Evolutionary conservation across 2,113 vertebrate species (phyloP).

Genomic region (Corythoichthys intestinalis): DNA sequence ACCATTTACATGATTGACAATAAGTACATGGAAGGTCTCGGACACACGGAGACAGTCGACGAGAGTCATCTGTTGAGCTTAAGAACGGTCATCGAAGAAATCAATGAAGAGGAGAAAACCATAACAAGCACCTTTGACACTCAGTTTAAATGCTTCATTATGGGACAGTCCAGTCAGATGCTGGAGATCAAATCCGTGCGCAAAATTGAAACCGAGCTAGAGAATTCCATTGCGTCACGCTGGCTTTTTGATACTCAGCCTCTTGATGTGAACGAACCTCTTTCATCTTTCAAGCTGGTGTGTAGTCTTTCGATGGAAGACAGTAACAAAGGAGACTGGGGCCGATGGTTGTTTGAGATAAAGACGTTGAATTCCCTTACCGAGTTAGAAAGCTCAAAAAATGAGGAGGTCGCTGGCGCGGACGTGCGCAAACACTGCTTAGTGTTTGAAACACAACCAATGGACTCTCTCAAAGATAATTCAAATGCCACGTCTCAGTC

Average conservation of each 20-base stretch:
- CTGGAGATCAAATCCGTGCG: slow-evolving; percentile 80
- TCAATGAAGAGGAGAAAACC: slow-evolving; percentile 78
- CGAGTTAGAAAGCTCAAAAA: slow-evolving; percentile 66
- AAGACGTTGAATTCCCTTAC: slow-evolving; percentile 76
- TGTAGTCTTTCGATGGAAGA: slow-evolving; percentile 80
- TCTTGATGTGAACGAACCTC: slow-evolving; percentile 73
- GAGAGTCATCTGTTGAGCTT: slow-evolving; percentile 77
- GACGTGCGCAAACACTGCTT: slow-evolving; percentile 84
- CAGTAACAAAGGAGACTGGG: slow-evolving; percentile 69
- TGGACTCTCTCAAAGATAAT: slow-evolving; percentile 78
- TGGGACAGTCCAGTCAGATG: slow-evolving; percentile 78
- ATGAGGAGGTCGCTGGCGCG: slow-evolving; percentile 71
- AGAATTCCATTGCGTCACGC: slow-evolving; percentile 77
- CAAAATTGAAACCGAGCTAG: slow-evolving; percentile 80
- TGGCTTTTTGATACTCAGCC: slow-evolving; percentile 83
- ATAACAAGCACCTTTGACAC: slow-evolving; percentile 82
- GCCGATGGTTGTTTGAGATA: slow-evolving; percentile 85
- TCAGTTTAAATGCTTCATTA: slow-evolving; percentile 79
- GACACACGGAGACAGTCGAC: slow-evolving; percentile 79
- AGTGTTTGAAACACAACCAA: slow-evolving; percentile 82
- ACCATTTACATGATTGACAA: slow-evolving; percentile 83
- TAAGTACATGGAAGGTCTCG: slow-evolving; percentile 74
- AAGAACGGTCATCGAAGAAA: slow-evolving; percentile 81
- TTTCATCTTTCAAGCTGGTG: slow-evolving; percentile 74
- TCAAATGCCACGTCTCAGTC: slow-evolving; percentile 56